phyloP scores from a whole-genome alignment of 2,888 invertebrate species.

The Alsophila aescularia region DNA sequence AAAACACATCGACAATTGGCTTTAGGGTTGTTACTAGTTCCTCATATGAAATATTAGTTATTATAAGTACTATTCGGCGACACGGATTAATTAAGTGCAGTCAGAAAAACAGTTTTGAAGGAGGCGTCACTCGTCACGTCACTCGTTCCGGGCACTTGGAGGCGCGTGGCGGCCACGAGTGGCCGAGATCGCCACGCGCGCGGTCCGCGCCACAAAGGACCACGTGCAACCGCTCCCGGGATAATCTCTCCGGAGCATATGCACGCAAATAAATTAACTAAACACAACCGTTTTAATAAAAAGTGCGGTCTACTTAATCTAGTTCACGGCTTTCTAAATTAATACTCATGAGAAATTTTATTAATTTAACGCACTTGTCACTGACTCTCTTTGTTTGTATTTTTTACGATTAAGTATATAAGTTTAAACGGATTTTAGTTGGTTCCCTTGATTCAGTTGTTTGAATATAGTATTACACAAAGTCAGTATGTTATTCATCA shows the following conservation, averaged over 20 bases:
- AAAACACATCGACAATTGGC: no score
- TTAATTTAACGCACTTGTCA: no score
- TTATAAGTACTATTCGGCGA: constrained; percentile 46
- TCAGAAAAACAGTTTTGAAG: constrained; percentile 69
- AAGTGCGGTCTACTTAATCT: constrained; percentile 39
- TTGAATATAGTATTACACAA: no score
- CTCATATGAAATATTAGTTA: background rate
- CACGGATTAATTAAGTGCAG: constrained; percentile 79
- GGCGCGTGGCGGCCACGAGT: constrained; percentile 50
- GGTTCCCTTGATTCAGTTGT: no score
- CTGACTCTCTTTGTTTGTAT: no score
- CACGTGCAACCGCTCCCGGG: constrained; percentile 54
- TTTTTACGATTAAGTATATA: no score
- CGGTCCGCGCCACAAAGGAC: constrained; percentile 43
- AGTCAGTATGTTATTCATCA: no score
- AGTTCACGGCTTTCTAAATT: constrained; percentile 46
- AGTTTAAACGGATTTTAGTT: no score
- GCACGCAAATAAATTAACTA: constrained; percentile 82
- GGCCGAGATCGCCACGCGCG: constrained; percentile 52
- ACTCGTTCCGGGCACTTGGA: constrained; percentile 72
- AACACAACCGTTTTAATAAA: constrained; percentile 54
- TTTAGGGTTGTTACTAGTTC: background rate
- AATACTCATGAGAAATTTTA: constrained; percentile 64
- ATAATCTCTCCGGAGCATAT: constrained; percentile 72
- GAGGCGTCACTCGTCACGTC: constrained; percentile 58